phyloP scores from a whole-genome alignment of 2,888 invertebrate species.

The Sussaba pulchella region DNA sequence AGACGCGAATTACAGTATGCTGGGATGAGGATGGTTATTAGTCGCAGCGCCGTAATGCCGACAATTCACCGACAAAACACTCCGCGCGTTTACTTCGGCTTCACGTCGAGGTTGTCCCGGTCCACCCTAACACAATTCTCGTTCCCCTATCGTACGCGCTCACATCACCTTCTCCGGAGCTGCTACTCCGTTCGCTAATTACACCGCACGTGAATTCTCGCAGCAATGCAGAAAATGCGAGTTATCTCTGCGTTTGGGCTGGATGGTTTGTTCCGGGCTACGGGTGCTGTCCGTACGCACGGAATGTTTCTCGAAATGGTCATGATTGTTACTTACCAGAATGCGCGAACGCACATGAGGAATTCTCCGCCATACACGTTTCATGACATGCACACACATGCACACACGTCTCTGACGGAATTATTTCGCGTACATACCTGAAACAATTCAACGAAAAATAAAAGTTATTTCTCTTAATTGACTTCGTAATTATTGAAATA shows the following conservation, averaged over 20 bases:
- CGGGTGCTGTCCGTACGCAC: constrained; percentile 1
- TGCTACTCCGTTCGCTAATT: constrained; percentile 48
- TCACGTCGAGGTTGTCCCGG: constrained; percentile 16
- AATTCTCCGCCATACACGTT: constrained; percentile 5
- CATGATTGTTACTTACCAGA: constrained; percentile 43
- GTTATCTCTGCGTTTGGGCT: constrained; percentile 37
- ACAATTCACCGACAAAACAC: constrained; percentile 46
- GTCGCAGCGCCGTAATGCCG: constrained; percentile 32
- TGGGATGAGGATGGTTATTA: constrained; percentile 39
- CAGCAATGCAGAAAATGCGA: constrained; percentile 51
- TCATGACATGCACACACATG: background rate
- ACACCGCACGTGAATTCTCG: constrained; percentile 50
- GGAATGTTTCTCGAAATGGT: constrained; percentile 55
- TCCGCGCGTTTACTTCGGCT: constrained; percentile 31
- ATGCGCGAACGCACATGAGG: constrained; percentile 1
- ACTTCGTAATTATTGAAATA: too few species aligned
- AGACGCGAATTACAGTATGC: constrained; percentile 41
- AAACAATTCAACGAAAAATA: constrained; percentile 5
- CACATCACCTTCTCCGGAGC: background rate
- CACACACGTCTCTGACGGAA: background rate
- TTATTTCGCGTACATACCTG: constrained; percentile 13
- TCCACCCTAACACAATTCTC: constrained; percentile 17
- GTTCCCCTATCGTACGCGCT: constrained; percentile 15
- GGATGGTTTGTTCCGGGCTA: constrained; percentile 33
- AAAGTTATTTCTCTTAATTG: background rate